Percentiles rank a stretch among this genome's conserved stretches.
These are phyloP conservation scores for Cydia fagiglandana DNA, from an alignment of 1,140 invertebrate species.

Conservation along the genomic window DNA sequence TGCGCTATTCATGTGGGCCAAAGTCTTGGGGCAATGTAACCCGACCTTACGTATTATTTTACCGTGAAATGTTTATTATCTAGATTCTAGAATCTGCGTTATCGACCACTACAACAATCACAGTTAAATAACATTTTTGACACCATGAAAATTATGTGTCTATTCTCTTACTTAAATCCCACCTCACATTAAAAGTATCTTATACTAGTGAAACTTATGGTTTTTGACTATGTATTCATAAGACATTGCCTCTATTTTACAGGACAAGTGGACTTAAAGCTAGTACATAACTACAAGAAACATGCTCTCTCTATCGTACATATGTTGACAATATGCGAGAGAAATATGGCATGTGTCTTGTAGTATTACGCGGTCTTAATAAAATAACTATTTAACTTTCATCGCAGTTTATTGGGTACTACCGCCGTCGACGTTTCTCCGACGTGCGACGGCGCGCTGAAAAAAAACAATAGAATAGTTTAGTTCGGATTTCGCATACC, in stretches of 20 bases:
- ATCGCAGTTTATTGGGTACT: conserved; percentile 23
- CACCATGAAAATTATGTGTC: neutral
- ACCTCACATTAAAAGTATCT: neutral
- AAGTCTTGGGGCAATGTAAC: no score
- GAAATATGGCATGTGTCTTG: neutral
- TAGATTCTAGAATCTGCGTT: neutral
- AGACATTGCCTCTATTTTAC: conserved; percentile 18
- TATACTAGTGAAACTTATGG: neutral
- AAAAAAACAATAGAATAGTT: neutral
- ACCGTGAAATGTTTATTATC: neutral
- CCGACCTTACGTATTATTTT: no score
- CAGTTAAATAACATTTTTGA: neutral
- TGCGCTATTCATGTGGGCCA: no score
- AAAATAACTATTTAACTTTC: conserved; percentile 24
- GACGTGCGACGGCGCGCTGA: conserved; percentile 28
- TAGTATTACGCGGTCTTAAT: neutral
- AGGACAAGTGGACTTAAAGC: conserved; percentile 6
- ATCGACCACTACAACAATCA: neutral
- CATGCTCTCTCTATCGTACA: neutral
- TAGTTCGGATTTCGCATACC: no score
- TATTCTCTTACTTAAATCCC: neutral
- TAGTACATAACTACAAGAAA: neutral
- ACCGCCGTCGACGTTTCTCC: conserved; percentile 22
- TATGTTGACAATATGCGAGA: neutral
- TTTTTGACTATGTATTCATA: conserved; percentile 10